Base-by-base conservation (phyloP, 2,113 vertebrate species). In the Cyprinodon variegatus region DNA sequence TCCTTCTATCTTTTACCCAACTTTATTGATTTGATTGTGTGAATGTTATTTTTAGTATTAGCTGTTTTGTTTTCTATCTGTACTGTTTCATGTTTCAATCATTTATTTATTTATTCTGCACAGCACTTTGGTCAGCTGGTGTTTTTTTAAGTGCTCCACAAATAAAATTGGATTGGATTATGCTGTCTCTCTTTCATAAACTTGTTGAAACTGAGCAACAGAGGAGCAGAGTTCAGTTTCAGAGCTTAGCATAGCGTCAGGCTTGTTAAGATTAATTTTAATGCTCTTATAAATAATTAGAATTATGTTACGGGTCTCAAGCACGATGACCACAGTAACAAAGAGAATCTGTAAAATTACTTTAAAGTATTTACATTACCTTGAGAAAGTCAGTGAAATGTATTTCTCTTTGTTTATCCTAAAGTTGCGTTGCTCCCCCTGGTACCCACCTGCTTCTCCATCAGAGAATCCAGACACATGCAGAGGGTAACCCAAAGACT, bases 361-460 rank as follows among this genome's bases (percentile, higher is more conserved):
- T 29, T 29, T 29, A 29, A 29, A 29, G 29, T 29, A 29, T n/a
- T 17, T 20, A 6, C 50, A 57, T 57, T n/a, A 6, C 50, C 13
- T 40, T 39, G 3, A 40, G 20, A 40, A 40, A 36, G 36, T 39
- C 38, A 39, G 61, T 20, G 8, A 9, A 39, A 40, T 20, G 39
- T 2, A 2, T 53, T 53, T 29, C 29, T 29, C 29, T 29, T 20
- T 53, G 48, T 53, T 53, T 53, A 15, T 50, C 46, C 46, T n/a
- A 57, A 9, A 57, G 50, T 8, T n/a, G 50, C 9, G 20, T 57
- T 57, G 50, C 50, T 57, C 17, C 20, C 50, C 20, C 20, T 57
- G 50, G 37, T 64, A 46, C 78, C 67, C 41, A 87, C 82, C 82
- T 13, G 85, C 76, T 0, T 82, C 85, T 43, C 75, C 82, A 11